Conservation (phyloP, 2,113 vertebrate species). For the Sprattus sprattus region DNA sequence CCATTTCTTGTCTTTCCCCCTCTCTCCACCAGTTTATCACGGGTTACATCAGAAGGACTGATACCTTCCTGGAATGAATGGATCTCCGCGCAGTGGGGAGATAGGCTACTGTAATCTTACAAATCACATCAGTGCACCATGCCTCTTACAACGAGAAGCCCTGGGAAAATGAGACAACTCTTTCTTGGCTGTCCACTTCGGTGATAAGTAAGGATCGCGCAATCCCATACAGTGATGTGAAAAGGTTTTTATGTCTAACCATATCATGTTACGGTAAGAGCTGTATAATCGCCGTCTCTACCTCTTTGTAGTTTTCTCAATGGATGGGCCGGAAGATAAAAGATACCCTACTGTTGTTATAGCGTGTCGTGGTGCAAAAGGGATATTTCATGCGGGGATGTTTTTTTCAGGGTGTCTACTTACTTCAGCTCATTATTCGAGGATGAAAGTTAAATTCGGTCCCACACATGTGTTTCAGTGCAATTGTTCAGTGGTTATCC, state of each 20-base stretch:
- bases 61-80: constrained; percentile 28
- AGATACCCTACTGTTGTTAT: constrained; percentile 35
- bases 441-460: constrained; percentile 22
- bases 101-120: constrained; percentile 27
- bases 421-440: background rate
- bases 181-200: background rate
- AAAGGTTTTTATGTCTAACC: constrained; percentile 14
- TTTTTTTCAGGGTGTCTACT: constrained; percentile 10
- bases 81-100: constrained; percentile 25
- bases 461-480: constrained; percentile 30
- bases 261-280: constrained; percentile 57
- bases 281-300: constrained; percentile 46
- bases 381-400: background rate
- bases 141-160: background rate
- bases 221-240: constrained; percentile 18
- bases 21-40: background rate
- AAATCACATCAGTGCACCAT: constrained; percentile 23
- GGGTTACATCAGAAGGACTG: constrained; percentile 37
- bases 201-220: constrained; percentile 1
- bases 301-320: constrained; percentile 48
- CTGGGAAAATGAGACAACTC: constrained; percentile 5
- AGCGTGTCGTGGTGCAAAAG: constrained; percentile 15
- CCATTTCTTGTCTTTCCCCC: background rate
- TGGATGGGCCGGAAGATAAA: constrained; percentile 48
- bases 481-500: constrained; percentile 49